A percentile compares a stretch with the other conserved stretches of the same genome.
Conservation (phyloP, 2,113 vertebrate genomes). For the Heterocephalus glaber region DNA sequence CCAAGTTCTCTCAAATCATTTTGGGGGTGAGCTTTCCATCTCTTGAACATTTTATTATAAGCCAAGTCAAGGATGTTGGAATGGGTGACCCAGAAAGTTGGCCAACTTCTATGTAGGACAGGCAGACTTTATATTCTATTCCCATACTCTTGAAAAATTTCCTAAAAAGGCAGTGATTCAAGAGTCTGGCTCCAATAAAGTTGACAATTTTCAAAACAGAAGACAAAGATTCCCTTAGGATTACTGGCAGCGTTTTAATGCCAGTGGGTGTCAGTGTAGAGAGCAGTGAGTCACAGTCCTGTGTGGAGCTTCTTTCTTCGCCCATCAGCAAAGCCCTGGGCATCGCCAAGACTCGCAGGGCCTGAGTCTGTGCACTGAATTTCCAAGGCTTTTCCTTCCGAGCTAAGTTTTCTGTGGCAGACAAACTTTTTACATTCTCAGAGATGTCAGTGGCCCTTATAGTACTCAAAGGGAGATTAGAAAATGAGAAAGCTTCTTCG, state of each 20-base stretch:
- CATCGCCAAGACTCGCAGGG: constrained; percentile 42
- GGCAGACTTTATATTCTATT: background rate
- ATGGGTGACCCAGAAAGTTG: background rate
- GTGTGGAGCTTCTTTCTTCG: background rate
- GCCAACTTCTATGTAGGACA: background rate
- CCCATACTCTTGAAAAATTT: constrained; percentile 33
- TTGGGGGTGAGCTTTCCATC: background rate
- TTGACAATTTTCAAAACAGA: constrained; percentile 32
- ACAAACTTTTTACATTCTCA: background rate
- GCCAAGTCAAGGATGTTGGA: background rate
- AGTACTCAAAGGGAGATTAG: background rate
- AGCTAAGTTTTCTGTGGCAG: constrained; percentile 35
- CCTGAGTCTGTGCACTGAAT: background rate
- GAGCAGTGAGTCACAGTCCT: constrained; percentile 10
- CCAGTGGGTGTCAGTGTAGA: background rate
- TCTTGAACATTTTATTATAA: constrained; percentile 4
- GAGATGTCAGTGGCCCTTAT: background rate
- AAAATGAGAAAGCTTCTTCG: background rate
- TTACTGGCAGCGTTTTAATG: background rate
- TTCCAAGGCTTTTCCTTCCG: background rate
- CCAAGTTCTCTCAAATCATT: background rate
- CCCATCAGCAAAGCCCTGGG: background rate
- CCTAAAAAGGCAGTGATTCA: constrained; percentile 39
- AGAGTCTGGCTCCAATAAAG: constrained; percentile 7
- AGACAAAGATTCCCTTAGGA: constrained; percentile 10